A percentile compares a stretch with the other conserved stretches of the same genome.
Evolutionary conservation across 1,140 invertebrate genomes (phyloP).

Genomic region (Brachystomella parvula): DNA sequence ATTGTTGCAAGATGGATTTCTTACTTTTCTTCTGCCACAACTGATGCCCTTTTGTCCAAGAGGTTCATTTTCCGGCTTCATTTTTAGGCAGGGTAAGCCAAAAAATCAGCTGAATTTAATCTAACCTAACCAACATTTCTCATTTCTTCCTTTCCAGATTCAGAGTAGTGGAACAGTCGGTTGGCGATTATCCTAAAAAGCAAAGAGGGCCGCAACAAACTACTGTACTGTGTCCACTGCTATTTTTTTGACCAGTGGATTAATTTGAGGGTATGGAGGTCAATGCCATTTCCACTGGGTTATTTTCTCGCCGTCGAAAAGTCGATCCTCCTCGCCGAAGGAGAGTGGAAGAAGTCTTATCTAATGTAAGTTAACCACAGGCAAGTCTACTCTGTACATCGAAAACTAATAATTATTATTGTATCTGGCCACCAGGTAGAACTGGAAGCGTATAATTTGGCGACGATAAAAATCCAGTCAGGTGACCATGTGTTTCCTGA

Average conservation of each 20-base stretch:
- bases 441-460: background rate
- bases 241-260: background rate
- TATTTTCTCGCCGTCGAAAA: background rate
- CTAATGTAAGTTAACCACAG: background rate
- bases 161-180: background rate
- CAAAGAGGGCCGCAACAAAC: background rate
- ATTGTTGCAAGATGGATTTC: too few relatives aligned
- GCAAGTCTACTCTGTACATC: background rate
- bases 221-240: background rate
- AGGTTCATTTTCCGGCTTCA: too few relatives aligned
- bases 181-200: too few relatives aligned
- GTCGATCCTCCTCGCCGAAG: background rate
- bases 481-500: background rate
- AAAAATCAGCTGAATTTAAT: too few relatives aligned
- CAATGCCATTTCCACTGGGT: background rate
- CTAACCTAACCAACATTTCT: background rate
- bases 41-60: too few relatives aligned
- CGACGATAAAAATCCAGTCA: background rate
- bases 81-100: too few relatives aligned
- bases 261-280: too few relatives aligned
- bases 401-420: background rate
- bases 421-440: background rate
- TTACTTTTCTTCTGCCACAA: too few relatives aligned
- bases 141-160: background rate
- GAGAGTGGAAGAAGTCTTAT: background rate